A percentile compares a stretch with the other conserved stretches of the same genome.
phyloP scores from a whole-genome alignment of 2,797 vertebrate species.

The Argentina silus region DNA sequence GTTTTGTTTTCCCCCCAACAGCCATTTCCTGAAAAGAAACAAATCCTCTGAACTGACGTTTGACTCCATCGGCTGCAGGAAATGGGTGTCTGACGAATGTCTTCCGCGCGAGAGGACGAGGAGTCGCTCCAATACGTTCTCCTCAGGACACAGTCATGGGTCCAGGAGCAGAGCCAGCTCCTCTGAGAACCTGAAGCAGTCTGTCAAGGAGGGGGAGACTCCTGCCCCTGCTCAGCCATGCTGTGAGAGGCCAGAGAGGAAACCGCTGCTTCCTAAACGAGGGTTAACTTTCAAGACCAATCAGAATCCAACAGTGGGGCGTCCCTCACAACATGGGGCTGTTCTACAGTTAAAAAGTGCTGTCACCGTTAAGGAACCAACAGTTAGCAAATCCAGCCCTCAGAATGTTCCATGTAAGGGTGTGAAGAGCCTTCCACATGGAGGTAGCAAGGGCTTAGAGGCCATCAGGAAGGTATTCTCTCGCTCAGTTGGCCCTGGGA shows the following conservation, averaged over 20 bases:
- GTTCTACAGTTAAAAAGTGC: slow-evolving; percentile 48
- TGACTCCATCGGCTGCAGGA: slow-evolving; percentile 60
- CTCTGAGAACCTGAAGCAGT: slow-evolving; percentile 57
- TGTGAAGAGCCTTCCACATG: slow-evolving; percentile 52
- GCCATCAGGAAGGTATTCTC: slow-evolving; percentile 60
- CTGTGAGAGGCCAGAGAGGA: slow-evolving; percentile 60
- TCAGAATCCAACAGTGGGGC: slow-evolving; percentile 31
- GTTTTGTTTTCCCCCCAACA: slow-evolving; percentile 57
- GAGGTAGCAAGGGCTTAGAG: slow-evolving; percentile 56
- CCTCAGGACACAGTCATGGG: slow-evolving; percentile 56
- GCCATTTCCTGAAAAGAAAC: slow-evolving; percentile 81
- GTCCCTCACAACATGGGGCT: slow-evolving; percentile 51
- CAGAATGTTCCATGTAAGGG: slow-evolving; percentile 41
- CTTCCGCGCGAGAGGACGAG: slow-evolving; percentile 71
- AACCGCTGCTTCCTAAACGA: slow-evolving; percentile 64
- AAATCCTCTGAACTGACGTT: slow-evolving; percentile 69
- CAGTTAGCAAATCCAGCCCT: slow-evolving; percentile 63
- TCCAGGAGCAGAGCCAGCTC: slow-evolving; percentile 43
- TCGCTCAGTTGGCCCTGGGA: slow-evolving; percentile 64
- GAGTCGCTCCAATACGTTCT: slow-evolving; percentile 65
- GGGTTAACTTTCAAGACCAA: slow-evolving; percentile 66
- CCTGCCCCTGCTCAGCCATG: slow-evolving; percentile 35
- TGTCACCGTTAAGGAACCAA: slow-evolving; percentile 58
- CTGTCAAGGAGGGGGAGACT: slow-evolving; percentile 36
- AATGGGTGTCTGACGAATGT: slow-evolving; percentile 77